phyloP scores from a whole-genome alignment of 1,140 invertebrate species.

The Hydropsyche tenuis region DNA sequence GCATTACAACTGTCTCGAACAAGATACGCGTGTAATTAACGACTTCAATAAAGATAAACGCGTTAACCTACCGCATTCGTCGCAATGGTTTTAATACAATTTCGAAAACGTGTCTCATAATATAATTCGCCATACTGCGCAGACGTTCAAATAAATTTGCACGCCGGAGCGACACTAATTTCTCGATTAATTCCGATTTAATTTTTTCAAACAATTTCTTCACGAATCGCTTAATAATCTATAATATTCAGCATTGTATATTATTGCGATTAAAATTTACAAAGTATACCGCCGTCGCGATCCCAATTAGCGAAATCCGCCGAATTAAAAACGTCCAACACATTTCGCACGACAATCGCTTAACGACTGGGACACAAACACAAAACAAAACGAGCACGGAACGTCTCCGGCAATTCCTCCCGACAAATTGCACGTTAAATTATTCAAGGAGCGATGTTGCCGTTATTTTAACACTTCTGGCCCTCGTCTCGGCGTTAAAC shows the following conservation, averaged over 20 bases:
- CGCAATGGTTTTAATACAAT: background rate
- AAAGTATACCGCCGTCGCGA: too few species aligned
- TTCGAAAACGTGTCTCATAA: background rate
- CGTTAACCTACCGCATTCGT: background rate
- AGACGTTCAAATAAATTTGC: too few species aligned
- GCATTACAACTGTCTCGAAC: constrained; percentile 8
- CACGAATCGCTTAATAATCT: too few species aligned
- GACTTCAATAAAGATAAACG: constrained; percentile 21
- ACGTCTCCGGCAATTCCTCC: constrained; percentile 27
- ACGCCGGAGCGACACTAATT: too few species aligned
- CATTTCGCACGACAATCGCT: too few species aligned
- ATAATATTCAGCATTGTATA: too few species aligned
- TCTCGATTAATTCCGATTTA: too few species aligned
- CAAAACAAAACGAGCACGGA: background rate
- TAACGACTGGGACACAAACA: background rate
- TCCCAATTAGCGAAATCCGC: too few species aligned
- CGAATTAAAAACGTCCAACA: too few species aligned
- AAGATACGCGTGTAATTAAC: background rate
- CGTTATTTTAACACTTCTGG: constrained; percentile 30
- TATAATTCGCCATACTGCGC: too few species aligned
- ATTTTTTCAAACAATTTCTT: too few species aligned
- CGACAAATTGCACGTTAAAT: constrained; percentile 42
- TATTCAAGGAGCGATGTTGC: constrained; percentile 29
- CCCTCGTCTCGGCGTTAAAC: background rate
- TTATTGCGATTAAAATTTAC: too few species aligned